Evolutionary conservation across 2,888 invertebrate genomes (phyloP), one percentile per base, ranked within the genome.

Genomic region (Eupithecia dodoneata): DNA sequence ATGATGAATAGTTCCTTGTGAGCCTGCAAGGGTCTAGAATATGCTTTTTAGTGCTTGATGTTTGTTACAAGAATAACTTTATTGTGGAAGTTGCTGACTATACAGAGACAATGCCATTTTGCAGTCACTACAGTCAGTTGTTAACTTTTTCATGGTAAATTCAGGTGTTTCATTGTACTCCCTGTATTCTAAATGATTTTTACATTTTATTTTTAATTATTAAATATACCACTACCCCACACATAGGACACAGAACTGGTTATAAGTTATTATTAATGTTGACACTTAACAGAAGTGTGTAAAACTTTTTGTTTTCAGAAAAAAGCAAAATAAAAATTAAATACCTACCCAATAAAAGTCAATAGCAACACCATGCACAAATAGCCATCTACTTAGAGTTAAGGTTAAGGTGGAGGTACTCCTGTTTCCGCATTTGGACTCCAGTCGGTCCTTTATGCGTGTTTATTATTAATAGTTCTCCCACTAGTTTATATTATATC

Each of bases 1-100:
- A 47, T 70, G 70, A 70, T 70, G 70, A 70, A 70, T 49, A 13
- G 45, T 45, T 70, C 70, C 70, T 70, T 47, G 47, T 47, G 18
- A 15, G 13, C 15, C 47, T 70, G 47, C 18, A 42, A 44, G 69
- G n/a, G 45, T 10, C 15, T 45, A 44, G 45, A 45, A 45, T 45
- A 44, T 67, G 67, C 44, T 44, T 7, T 67, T 7, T 30, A 63
- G 44, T 45, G 45, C 10, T 45, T 45, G 10, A 66, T 66, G 41
- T 42, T 15, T 66, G 1, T 66, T 12, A 63, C 30, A 12, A 30
- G 63, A 9, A 12, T 30, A 18, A 30, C 63, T 30, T 63, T 30
- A 18, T 63, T 66, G 30, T 66, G 42, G 42, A 42, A 42, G 42
- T n/a, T 7, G 55, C n/a, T n/a, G 9, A 59, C 10, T 18, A 30